Percentiles rank a stretch among this genome's conserved stretches.
phyloP scores from a whole-genome alignment of 2,888 invertebrate species.

The Callinectes sapidus region DNA sequence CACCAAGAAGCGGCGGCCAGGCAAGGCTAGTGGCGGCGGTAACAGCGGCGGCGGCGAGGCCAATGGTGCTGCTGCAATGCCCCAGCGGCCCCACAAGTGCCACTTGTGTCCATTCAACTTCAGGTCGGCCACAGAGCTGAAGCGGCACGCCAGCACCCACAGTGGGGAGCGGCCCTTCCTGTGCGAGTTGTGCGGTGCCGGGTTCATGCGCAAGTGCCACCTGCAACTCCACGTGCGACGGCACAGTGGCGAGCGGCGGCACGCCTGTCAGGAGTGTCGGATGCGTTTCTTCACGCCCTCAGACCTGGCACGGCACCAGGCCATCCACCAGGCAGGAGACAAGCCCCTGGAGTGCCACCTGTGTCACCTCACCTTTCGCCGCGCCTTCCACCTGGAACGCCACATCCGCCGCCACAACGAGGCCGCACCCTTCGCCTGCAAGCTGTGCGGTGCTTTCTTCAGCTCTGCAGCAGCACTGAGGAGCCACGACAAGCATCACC shows the following conservation, averaged over 20 bases:
- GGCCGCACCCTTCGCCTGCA: slow-evolving; percentile 10
- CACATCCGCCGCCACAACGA: slow-evolving; percentile 39
- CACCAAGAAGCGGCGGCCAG: not conserved
- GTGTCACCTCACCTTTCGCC: slow-evolving; percentile 4
- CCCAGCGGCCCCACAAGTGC: slow-evolving; percentile 14
- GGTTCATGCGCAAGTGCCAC: slow-evolving; percentile 37
- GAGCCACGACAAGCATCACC: slow-evolving; percentile 30
- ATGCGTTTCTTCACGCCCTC: slow-evolving; percentile 39
- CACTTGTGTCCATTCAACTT: slow-evolving; percentile 30
- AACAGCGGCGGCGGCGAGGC: not conserved
- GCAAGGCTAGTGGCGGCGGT: not conserved
- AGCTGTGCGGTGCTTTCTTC: slow-evolving; percentile 38
- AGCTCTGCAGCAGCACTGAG: slow-evolving; percentile 15
- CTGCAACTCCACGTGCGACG: slow-evolving; percentile 19
- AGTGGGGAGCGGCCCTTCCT: slow-evolving; percentile 39
- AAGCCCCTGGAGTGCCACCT: slow-evolving; percentile 34
- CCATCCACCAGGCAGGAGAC: not conserved
- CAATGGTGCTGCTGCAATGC: not conserved
- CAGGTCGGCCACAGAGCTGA: slow-evolving; percentile 25
- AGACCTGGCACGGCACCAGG: slow-evolving; percentile 8
- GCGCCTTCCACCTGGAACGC: slow-evolving; percentile 3
- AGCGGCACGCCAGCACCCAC: slow-evolving; percentile 39
- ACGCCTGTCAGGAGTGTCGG: slow-evolving; percentile 17
- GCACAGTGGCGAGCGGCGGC: slow-evolving; percentile 23
- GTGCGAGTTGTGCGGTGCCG: slow-evolving; percentile 34